Conservation (phyloP, 2,113 vertebrate species). For the Poecilia latipinna region DNA sequence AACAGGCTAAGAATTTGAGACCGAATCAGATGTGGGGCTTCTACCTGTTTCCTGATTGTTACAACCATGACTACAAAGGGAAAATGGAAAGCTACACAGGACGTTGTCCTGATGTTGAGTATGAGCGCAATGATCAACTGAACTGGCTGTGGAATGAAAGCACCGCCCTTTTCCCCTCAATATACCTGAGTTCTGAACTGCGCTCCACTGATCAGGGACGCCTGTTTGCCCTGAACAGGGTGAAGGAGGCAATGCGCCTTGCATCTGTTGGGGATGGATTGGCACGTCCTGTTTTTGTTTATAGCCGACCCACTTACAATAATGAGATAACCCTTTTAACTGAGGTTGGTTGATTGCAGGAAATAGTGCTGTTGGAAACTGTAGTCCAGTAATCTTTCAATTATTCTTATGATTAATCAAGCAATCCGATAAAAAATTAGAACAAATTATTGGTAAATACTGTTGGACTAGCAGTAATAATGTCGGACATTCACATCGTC, state of each 20-base stretch:
- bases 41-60: slow-evolving; percentile 88
- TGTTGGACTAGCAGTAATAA: too few relatives aligned
- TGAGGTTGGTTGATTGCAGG: slow-evolving; percentile 70
- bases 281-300: slow-evolving; percentile 82
- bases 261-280: slow-evolving; percentile 74
- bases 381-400: too few relatives aligned
- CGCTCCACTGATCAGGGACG: slow-evolving; percentile 70
- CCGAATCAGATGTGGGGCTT: slow-evolving; percentile 85
- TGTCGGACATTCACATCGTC: too few relatives aligned
- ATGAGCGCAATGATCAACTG: slow-evolving; percentile 79
- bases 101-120: slow-evolving; percentile 78
- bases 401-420: too few relatives aligned
- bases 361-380: too few relatives aligned
- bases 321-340: slow-evolving; percentile 71
- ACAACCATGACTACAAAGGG: slow-evolving; percentile 84
- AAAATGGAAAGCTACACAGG: slow-evolving; percentile 79
- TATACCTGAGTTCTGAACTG: slow-evolving; percentile 77
- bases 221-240: slow-evolving; percentile 80
- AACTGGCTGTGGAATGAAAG: slow-evolving; percentile 85
- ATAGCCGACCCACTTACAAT: slow-evolving; percentile 81
- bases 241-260: slow-evolving; percentile 81
- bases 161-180: slow-evolving; percentile 82
- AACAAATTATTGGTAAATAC: too few relatives aligned
- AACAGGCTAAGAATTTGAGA: slow-evolving; percentile 39
- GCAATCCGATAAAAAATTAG: too few relatives aligned